Base-by-base conservation (phyloP, 2,797 vertebrate genomes). In the Myiothlypis chrysogaster region DNA sequence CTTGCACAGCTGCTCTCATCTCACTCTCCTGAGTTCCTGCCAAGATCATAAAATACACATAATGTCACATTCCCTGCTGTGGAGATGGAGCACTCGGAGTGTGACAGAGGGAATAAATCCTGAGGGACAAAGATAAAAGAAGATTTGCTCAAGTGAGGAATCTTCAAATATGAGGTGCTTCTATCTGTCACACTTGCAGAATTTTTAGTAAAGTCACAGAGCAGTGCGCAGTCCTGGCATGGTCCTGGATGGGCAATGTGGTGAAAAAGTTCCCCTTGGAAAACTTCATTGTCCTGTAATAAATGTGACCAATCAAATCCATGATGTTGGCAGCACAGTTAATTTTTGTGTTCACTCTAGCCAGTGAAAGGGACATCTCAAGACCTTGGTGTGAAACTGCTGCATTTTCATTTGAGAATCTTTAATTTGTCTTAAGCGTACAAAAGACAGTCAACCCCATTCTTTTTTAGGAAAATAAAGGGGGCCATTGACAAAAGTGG, bases 101-200 rank as follows among this genome's bases (percentile, higher is more conserved):
- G 76, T 92, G 88, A 78, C 82, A 78, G 84, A 81, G 80, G 84
- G 59, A 86, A 83, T 87, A 94, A 94, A 92, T 92, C 69, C 82
- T 71, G 57, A 78, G 82, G 80, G 93, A 86, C 82, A 56, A 83
- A 95, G 65, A 88, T 81, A 68, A 91, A 94, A 79, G 35, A 34
- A 75, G 39, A 52, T 84, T 92, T 83, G 61, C 60, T 91, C 34
- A 37, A 89, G 90, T 84, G 89, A 81, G 47, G 57, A 83, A 52
- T 85, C 69, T 89, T 94, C 78, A 91, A 75, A 47, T 25, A 50
- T 0, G 6, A 91, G 72, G 76, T 69, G 61, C 56, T 61, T 85
- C 57, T 73, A 5, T 66, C 89, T 85, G 75, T 89, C 81, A 87
- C 65, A 59, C 83, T 52, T n/a, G 32, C 70, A 89, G 81, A 79